A percentile compares a stretch with the other conserved stretches of the same genome.
These are phyloP conservation scores for Gila robusta DNA, from an alignment of 2,797 vertebrate genomes.

Conservation along the genomic window DNA sequence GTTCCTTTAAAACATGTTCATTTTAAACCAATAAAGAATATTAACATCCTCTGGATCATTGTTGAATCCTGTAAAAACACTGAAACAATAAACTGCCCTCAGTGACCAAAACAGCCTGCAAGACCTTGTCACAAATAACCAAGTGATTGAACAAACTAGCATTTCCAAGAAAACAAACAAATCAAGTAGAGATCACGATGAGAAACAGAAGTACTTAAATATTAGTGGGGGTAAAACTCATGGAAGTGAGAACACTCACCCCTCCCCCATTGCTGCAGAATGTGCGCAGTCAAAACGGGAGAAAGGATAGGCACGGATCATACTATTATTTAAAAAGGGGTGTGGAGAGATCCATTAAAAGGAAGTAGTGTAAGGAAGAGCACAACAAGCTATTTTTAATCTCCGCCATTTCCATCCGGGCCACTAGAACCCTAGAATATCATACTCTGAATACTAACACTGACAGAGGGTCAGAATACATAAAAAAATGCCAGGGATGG, in stretches of 20 bases:
- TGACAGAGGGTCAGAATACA: neutral
- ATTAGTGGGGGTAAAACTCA: neutral
- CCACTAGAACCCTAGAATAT: neutral
- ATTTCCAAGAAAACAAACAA: neutral
- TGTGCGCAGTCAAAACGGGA: neutral
- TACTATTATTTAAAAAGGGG: slow-evolving; percentile 30
- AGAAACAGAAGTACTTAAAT: neutral
- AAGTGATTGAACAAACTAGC: neutral
- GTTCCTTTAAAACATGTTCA: neutral
- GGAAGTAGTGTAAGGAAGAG: neutral
- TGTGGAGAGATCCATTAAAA: neutral
- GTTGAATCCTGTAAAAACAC: slow-evolving; percentile 14
- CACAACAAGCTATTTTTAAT: neutral
- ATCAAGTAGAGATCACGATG: neutral
- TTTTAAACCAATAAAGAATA: neutral
- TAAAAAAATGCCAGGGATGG: neutral
- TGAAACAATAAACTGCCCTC: neutral
- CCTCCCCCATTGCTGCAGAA: slow-evolving; percentile 9
- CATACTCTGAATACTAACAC: neutral
- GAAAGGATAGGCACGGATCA: neutral
- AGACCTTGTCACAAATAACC: neutral
- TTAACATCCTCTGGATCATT: neutral
- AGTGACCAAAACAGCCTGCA: neutral
- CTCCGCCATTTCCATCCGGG: neutral
- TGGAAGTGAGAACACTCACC: slow-evolving; percentile 2